A percentile compares a stretch with the other conserved stretches of the same genome.
phyloP scores from a whole-genome alignment of 2,113 vertebrate species.

The Atlantisia rogersi region DNA sequence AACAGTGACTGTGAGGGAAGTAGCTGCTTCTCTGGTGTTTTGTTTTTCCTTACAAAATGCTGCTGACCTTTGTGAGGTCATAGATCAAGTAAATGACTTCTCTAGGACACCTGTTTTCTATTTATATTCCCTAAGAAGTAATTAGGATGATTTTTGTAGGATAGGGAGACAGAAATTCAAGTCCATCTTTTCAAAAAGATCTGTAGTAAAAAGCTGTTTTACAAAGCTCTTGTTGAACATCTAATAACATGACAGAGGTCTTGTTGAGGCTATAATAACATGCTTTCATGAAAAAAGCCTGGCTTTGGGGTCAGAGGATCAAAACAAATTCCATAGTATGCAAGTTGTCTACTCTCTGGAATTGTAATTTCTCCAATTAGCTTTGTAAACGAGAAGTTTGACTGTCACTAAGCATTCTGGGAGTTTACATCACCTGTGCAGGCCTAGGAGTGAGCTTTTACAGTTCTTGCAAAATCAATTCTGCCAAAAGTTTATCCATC shows the following conservation, averaged over 20 bases:
- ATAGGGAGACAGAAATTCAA: not conserved
- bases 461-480: not conserved
- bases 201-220: not conserved
- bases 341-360: not conserved
- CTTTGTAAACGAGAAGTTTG: not conserved
- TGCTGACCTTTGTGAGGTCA: not conserved
- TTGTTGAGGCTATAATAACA: not conserved
- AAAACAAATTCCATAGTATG: not conserved
- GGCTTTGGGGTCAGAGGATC: not conserved
- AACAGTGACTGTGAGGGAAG: not conserved
- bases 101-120: fast-evolving
- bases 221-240: not conserved
- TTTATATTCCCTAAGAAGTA: not conserved
- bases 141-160: not conserved
- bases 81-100: not conserved
- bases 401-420: not conserved
- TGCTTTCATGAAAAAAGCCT: not conserved
- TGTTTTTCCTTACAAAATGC: not conserved
- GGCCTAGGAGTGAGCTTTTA: not conserved
- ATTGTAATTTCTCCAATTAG: not conserved
- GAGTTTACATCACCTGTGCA: not conserved
- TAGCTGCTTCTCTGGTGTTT: not conserved
- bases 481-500: not conserved
- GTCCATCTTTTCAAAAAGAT: not conserved
- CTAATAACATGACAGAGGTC: not conserved